A percentile compares a stretch with the other conserved stretches of the same genome.
These are phyloP conservation scores for Betta splendens DNA, from an alignment of 2,797 vertebrate genomes.

Conservation along the genomic window DNA sequence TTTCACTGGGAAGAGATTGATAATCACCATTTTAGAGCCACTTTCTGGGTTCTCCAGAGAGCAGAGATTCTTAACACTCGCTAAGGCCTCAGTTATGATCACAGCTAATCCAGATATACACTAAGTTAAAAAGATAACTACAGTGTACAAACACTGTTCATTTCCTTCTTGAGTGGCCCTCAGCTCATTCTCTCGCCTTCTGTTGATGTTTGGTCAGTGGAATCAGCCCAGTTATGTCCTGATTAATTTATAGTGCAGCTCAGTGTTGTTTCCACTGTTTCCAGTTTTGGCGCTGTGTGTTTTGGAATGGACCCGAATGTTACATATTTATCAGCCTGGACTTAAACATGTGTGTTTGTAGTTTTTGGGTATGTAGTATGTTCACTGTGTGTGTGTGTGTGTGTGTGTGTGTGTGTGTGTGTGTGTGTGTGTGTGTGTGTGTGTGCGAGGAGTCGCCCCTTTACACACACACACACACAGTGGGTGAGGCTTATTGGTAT, in stretches of 20 bases:
- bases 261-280: conserved; percentile 22
- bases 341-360: conserved; percentile 8
- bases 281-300: conserved; percentile 13
- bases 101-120: no score
- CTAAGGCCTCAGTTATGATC: conserved; percentile 2
- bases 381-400: neutral
- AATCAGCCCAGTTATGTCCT: conserved; percentile 5
- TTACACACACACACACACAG: conserved; percentile 3
- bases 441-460: conserved; percentile 16
- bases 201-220: conserved; percentile 1
- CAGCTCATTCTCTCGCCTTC: conserved; percentile 4
- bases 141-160: neutral
- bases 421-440: conserved; percentile 12
- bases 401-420: conserved; percentile 1
- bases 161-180: neutral
- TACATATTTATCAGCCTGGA: conserved; percentile 38
- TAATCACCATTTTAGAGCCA: neutral
- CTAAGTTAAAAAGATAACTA: no score
- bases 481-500: conserved; percentile 34
- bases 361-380: conserved; percentile 17
- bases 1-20: conserved; percentile 10
- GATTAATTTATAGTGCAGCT: conserved; percentile 10
- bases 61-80: no score
- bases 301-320: conserved; percentile 20
- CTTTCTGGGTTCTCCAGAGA: conserved; percentile 2